Evolutionary conservation across 2,113 vertebrate genomes (phyloP).

Genomic region (Nycticebus coucang): DNA sequence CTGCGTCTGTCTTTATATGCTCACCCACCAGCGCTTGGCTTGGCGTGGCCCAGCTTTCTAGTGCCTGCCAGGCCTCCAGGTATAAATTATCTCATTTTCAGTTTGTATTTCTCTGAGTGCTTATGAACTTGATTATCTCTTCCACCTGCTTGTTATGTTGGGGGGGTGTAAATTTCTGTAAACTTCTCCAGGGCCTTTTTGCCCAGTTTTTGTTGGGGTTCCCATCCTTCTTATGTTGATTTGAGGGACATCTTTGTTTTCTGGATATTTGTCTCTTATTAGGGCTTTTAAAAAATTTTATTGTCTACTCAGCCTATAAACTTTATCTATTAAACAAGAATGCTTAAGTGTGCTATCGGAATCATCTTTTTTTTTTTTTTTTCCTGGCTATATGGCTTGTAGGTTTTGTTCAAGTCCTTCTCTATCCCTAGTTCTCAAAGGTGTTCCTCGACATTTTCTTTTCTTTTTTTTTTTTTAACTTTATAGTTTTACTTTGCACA

Average conservation of each 20-base stretch:
- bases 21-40: background rate
- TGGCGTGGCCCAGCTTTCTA: background rate
- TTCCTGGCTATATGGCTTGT: background rate
- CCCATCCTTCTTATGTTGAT: background rate
- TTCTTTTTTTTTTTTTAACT: background rate
- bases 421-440: background rate
- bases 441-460: background rate
- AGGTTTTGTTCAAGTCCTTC: background rate
- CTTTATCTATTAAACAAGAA: background rate
- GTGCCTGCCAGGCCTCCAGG: background rate
- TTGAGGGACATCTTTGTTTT: background rate
- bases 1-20: rapidly evolving
- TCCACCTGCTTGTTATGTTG: background rate
- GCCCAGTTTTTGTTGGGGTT: background rate
- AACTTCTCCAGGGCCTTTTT: background rate
- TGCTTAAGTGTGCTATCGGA: background rate
- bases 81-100: background rate
- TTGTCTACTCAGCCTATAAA: background rate
- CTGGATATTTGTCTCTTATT: background rate
- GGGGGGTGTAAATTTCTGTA: background rate
- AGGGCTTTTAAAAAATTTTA: background rate
- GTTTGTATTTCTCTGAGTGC: background rate
- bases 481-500: background rate
- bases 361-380: too few species aligned
- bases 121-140: background rate